Evolutionary conservation across 2,888 invertebrate genomes (phyloP).

Genomic region (Brachyptera risi): DNA sequence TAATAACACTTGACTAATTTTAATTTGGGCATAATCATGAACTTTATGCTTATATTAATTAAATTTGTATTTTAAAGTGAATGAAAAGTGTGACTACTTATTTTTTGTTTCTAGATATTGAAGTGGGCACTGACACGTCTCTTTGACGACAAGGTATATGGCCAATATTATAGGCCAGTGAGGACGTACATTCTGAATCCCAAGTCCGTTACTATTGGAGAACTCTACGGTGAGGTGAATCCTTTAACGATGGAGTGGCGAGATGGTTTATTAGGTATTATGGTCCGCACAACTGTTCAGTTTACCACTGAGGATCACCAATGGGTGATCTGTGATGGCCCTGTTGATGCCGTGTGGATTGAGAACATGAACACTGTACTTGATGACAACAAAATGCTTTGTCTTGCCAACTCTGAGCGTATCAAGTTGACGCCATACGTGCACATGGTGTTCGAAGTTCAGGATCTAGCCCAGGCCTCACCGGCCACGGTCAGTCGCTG

Average conservation of each 20-base stretch:
- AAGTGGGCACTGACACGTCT: conserved; percentile 66
- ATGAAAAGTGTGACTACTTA: too few species aligned
- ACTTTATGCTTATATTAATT: too few species aligned
- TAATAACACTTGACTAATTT: too few species aligned
- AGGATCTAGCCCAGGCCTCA: conserved; percentile 79
- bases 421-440: conserved; percentile 86
- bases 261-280: conserved; percentile 77
- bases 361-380: conserved; percentile 91
- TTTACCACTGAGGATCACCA: conserved; percentile 66
- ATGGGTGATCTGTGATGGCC: conserved; percentile 89
- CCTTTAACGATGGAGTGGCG: conserved; percentile 83
- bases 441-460: conserved; percentile 83
- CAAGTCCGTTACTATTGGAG: conserved; percentile 82
- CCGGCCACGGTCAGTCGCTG: conserved; percentile 76
- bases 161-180: conserved; percentile 65
- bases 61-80: too few species aligned
- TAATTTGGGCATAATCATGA: too few species aligned
- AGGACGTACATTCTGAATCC: conserved; percentile 80
- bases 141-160: conserved; percentile 53
- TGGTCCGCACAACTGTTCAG: conserved; percentile 45
- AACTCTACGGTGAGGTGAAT: conserved; percentile 84
- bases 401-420: conserved; percentile 84
- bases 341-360: conserved; percentile 91
- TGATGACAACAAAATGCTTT: conserved; percentile 92
- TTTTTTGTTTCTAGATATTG: conserved; percentile 59